Base-by-base conservation (phyloP, 2,113 vertebrate species). In the Poecilia latipinna region DNA sequence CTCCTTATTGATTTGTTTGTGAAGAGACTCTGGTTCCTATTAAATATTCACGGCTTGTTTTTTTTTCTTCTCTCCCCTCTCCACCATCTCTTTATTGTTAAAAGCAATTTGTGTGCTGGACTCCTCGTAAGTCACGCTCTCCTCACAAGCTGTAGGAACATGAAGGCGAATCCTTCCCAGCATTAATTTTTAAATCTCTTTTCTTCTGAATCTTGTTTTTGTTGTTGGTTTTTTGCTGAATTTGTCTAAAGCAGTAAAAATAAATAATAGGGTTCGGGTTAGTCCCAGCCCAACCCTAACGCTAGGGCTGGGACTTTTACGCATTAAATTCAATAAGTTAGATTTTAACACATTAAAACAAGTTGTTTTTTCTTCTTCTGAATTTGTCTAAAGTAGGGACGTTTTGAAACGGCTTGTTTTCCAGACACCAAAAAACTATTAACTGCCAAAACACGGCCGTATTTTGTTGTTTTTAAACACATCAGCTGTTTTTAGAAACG, bases 1-100 rank as follows among this genome's bases (percentile, higher is more conserved):
- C 88, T 77, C 86, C 86, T 78, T 90, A 94, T 94, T 92, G 92
- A 94, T 94, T 93, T 93, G 92, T 91, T 94, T 94, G 90, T 68
- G 86, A 85, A 91, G 80, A 93, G 87, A 86, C 83, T 85, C 87
- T 64, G 87, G 77, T 88, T 75, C 84, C 84, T 89, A 91, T 94
- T 91, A 93, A 93, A 94, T 93, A 93, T 93, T 93, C 92, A 92
- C 89, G 15, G 87, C 88, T 91, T 90, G 84, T 90, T 90, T 92
- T 90, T n/a, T 13, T 11, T 92, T 90, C 88, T 88, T 90, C 88
- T 88, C 17, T 24, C 22, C 19, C 26, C 68, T 70, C 91, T 89
- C 91, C 86, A 85, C 85, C 88, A 88, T 88, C 88, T 82, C 87
- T 93, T 92, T 90, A 92, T 91, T 86, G 79, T 87, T 84, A 88